These are phyloP conservation scores for Gnathonemus longibarbis DNA, from an alignment of 2,113 vertebrate species.

Conservation along the genomic window DNA sequence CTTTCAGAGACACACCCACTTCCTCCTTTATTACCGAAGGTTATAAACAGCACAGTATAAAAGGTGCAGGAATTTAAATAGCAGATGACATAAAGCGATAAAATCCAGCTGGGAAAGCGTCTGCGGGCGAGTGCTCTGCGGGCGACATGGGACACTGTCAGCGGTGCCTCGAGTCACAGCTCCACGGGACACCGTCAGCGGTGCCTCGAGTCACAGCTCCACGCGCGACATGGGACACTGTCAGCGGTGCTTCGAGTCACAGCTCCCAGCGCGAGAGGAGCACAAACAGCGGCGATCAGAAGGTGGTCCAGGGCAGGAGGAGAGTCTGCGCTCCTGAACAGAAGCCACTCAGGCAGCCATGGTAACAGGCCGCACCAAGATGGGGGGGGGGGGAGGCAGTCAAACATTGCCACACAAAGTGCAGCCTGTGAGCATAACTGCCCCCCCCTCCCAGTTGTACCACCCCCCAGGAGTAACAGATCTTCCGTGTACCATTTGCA, in stretches of 20 bases:
- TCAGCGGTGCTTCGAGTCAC: not conserved
- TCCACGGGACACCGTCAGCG: not conserved
- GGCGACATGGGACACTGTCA: too few species aligned
- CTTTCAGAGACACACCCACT: not conserved
- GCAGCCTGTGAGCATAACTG: not conserved
- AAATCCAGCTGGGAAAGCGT: not conserved
- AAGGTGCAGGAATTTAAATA: not conserved
- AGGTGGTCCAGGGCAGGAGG: not conserved
- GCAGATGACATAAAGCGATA: not conserved
- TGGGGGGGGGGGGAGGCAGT: not conserved
- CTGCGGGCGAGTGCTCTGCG: not conserved
- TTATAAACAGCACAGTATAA: not conserved
- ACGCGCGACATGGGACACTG: too few species aligned
- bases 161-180: not conserved
- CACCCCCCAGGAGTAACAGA: not conserved
- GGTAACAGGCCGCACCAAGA: not conserved
- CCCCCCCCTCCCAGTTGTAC: not conserved
- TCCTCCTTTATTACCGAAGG: not conserved
- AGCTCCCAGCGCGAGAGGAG: not conserved
- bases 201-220: too few species aligned
- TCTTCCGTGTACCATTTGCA: not conserved
- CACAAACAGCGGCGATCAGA: not conserved
- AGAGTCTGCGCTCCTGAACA: not conserved
- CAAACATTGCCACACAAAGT: not conserved
- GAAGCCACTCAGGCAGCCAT: not conserved